Conservation (phyloP, 1,140 invertebrate genomes). For the Drosophila prosaltans region DNA sequence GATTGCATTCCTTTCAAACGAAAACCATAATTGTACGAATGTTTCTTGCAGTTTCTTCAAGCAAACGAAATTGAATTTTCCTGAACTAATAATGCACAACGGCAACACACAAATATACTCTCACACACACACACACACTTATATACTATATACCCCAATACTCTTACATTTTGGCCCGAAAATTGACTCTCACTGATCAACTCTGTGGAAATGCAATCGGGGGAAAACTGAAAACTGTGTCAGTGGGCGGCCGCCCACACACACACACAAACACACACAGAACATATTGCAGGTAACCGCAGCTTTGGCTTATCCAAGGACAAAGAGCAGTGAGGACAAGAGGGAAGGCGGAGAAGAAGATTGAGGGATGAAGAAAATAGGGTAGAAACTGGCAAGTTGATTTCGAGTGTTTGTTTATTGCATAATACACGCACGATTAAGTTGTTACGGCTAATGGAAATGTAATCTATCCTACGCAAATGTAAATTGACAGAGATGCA, state of each 20-base stretch:
- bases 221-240: slow-evolving; percentile 19
- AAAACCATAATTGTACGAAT: slow-evolving; percentile 5
- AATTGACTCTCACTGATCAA: slow-evolving; percentile 23
- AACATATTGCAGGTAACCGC: slow-evolving; percentile 15
- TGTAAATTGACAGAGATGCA: slow-evolving; percentile 30
- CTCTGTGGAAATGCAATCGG: slow-evolving; percentile 7
- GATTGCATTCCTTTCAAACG: not conserved
- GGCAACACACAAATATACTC: not conserved
- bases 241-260: slow-evolving; percentile 13
- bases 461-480: slow-evolving; percentile 36
- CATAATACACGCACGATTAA: slow-evolving; percentile 49
- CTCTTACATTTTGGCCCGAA: slow-evolving; percentile 1
- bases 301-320: slow-evolving; percentile 2
- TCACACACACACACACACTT: not conserved
- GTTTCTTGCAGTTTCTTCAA: not conserved
- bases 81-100: slow-evolving; percentile 4
- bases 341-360: not conserved
- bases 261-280: too few relatives aligned
- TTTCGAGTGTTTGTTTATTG: slow-evolving; percentile 22
- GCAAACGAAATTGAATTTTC: slow-evolving; percentile 15
- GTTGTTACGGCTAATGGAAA: slow-evolving; percentile 45
- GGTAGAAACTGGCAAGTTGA: not conserved
- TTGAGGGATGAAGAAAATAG: not conserved
- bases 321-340: not conserved
- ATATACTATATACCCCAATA: not conserved